Conservation (phyloP, 1,140 invertebrate genomes). For the Leptinotarsa undecemlineata region DNA sequence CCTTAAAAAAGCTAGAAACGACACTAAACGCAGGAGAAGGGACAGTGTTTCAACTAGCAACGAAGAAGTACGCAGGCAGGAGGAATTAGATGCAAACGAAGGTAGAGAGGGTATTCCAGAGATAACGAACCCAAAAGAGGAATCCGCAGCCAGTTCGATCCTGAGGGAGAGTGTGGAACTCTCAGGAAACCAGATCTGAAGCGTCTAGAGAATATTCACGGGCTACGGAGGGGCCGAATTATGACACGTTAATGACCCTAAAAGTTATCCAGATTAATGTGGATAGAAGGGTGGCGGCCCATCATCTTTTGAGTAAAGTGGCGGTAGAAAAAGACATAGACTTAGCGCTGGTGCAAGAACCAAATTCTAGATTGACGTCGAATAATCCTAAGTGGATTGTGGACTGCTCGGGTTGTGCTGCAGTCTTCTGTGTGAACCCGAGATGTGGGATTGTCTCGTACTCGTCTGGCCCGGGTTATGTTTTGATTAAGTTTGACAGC, state of each 20-base stretch:
- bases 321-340: background rate
- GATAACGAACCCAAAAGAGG: background rate
- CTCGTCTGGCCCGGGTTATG: background rate
- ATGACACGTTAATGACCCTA: background rate
- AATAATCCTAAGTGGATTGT: background rate
- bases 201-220: too few relatives aligned
- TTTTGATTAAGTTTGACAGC: background rate
- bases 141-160: background rate
- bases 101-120: background rate
- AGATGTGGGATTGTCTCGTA: background rate
- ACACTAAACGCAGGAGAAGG: background rate
- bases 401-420: background rate
- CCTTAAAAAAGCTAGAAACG: background rate
- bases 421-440: background rate
- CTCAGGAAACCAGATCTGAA: background rate
- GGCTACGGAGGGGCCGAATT: too few relatives aligned
- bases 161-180: background rate
- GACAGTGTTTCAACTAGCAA: background rate
- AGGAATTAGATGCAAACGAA: background rate
- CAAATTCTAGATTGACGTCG: background rate
- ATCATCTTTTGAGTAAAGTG: background rate
- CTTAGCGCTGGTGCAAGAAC: constrained; percentile 16
- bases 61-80: background rate
- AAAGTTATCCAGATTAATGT: constrained; percentile 4
- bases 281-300: background rate